phyloP scores from a whole-genome alignment of 1,140 invertebrate genomes.

The Calliphora vicina region DNA sequence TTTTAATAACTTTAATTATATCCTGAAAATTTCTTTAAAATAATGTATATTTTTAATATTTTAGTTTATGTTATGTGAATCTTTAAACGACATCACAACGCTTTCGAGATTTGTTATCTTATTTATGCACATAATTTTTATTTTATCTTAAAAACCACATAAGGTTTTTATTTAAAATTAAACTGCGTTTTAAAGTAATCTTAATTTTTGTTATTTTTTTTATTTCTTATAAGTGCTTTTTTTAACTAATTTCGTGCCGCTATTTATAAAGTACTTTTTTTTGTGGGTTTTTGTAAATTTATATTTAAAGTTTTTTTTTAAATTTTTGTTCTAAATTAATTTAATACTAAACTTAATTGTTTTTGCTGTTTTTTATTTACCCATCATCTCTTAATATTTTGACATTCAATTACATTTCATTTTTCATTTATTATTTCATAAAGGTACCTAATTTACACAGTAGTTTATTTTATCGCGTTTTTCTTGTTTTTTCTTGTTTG shows the following conservation, averaged over 20 bases:
- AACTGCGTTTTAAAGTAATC: slow-evolving; percentile 50
- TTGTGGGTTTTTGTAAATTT: neutral
- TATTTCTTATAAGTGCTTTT: slow-evolving; percentile 8
- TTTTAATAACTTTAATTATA: too few species aligned
- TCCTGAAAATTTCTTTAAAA: too few species aligned
- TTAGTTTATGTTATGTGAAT: neutral
- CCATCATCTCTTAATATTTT: slow-evolving; percentile 39
- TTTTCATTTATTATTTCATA: slow-evolving; percentile 41
- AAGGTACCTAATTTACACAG: slow-evolving; percentile 63
- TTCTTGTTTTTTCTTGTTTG: neutral
- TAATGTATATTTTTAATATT: neutral
- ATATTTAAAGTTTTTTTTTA: too few species aligned
- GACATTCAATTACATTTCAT: slow-evolving; percentile 39
- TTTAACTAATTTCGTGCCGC: slow-evolving; percentile 29
- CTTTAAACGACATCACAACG: slow-evolving; percentile 52
- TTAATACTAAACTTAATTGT: neutral
- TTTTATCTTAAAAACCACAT: too few species aligned
- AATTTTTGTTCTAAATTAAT: slow-evolving; percentile 10
- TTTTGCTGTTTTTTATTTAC: neutral
- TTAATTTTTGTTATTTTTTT: slow-evolving; percentile 42
- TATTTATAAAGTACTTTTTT: slow-evolving; percentile 31
- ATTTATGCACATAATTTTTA: too few species aligned
- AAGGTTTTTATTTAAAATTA: too few species aligned
- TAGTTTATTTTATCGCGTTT: slow-evolving; percentile 44
- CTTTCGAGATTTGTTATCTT: slow-evolving; percentile 61